phyloP scores from a whole-genome alignment of 2,113 vertebrate genomes.

The Ictalurus furcatus region DNA sequence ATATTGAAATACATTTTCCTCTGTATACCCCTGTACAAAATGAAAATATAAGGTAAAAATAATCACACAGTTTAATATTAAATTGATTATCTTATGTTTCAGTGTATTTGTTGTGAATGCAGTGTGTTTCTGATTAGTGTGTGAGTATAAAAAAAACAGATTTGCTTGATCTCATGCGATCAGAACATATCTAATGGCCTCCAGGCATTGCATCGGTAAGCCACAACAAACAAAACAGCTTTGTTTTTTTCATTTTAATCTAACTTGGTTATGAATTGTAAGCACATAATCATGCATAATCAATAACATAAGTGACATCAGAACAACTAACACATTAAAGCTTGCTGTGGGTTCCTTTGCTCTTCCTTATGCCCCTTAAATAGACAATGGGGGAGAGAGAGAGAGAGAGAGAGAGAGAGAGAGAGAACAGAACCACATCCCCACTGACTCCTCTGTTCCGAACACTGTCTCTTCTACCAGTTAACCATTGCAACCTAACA shows the following conservation, averaged over 20 bases:
- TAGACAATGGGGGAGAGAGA: constrained; percentile 40
- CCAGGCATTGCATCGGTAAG: constrained; percentile 20
- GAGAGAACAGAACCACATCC: constrained; percentile 57
- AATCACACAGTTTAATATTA: background rate
- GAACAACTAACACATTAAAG: constrained; percentile 55
- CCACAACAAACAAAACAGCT: constrained; percentile 45
- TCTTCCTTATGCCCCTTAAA: constrained; percentile 51
- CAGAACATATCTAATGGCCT: constrained; percentile 38
- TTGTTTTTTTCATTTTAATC: constrained; percentile 37
- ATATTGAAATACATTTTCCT: background rate
- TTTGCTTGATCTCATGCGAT: constrained; percentile 26
- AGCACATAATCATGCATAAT: constrained; percentile 55
- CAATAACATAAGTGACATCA: constrained; percentile 57
- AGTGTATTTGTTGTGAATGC: constrained; percentile 4
- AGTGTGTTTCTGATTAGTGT: constrained; percentile 28
- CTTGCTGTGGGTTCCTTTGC: constrained; percentile 59
- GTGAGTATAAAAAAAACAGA: constrained; percentile 11
- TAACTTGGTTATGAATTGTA: constrained; percentile 55
- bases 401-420: constrained; percentile 32
- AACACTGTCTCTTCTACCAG: constrained; percentile 27
- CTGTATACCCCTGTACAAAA: background rate
- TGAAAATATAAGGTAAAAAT: background rate
- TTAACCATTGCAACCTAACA: constrained; percentile 31
- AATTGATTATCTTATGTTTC: background rate
- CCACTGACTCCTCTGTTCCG: constrained; percentile 29